Evolutionary conservation across 2,888 invertebrate species (phyloP).

Genomic region (Spilosoma lubricipeda): DNA sequence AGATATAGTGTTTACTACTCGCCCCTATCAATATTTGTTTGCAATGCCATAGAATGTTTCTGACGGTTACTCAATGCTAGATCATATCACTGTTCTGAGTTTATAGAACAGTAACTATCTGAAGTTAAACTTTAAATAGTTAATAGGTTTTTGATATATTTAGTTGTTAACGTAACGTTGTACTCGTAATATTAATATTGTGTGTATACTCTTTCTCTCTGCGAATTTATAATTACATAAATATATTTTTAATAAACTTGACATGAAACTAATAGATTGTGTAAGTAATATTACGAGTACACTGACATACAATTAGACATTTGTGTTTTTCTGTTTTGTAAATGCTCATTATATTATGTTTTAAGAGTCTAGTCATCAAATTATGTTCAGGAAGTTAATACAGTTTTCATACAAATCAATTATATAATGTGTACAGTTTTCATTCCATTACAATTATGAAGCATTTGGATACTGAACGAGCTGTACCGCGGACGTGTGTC

Average conservation of each 20-base stretch:
- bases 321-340: constrained; percentile 76
- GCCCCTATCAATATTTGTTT: constrained; percentile 30
- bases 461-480: constrained; percentile 44
- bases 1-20: constrained; percentile 20
- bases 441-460: constrained; percentile 59
- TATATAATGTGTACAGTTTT: constrained; percentile 57
- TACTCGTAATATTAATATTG: constrained; percentile 68
- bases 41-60: constrained; percentile 46
- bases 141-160: constrained; percentile 71
- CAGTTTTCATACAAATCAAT: constrained; percentile 56
- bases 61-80: constrained; percentile 54
- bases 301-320: constrained; percentile 60
- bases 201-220: constrained; percentile 43
- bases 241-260: constrained; percentile 37
- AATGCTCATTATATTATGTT: constrained; percentile 85
- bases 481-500: constrained; percentile 22
- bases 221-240: constrained; percentile 43
- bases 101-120: constrained; percentile 57
- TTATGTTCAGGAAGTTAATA: constrained; percentile 76
- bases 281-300: constrained; percentile 55
- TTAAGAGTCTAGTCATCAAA: constrained; percentile 85
- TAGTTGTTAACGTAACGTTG: constrained; percentile 63
- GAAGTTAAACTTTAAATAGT: constrained; percentile 74
- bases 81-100: constrained; percentile 54
- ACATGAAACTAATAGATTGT: constrained; percentile 35